Conservation (phyloP, 2,113 vertebrate species). For the Oryzias curvinotus region DNA sequence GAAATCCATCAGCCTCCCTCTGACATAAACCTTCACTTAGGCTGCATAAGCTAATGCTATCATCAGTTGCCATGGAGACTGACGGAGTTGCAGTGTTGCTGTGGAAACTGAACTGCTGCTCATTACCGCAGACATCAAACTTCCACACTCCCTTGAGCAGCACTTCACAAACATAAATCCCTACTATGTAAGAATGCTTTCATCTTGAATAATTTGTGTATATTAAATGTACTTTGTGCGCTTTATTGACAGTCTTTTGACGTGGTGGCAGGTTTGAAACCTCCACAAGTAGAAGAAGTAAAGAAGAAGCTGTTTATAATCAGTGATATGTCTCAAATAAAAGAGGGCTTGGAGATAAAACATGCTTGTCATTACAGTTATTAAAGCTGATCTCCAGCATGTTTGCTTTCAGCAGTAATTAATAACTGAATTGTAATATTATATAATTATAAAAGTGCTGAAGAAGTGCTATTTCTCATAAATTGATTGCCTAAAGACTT, state of each 20-base stretch:
- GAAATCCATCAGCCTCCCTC: conserved; percentile 16
- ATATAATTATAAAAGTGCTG: background rate
- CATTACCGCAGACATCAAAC: conserved; percentile 61
- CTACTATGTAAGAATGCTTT: conserved; percentile 7
- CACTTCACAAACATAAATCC: conserved; percentile 21
- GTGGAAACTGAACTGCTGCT: conserved; percentile 70
- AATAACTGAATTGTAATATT: too few species aligned
- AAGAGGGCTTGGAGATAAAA: too few species aligned
- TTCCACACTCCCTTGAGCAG: conserved; percentile 39
- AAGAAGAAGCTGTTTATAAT: background rate
- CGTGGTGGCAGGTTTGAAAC: background rate
- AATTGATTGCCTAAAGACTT: too few species aligned
- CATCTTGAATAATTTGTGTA: background rate
- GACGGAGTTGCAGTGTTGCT: conserved; percentile 71
- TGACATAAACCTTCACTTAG: conserved; percentile 56
- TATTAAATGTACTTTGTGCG: background rate
- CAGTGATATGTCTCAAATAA: too few species aligned
- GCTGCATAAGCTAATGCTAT: conserved; percentile 68
- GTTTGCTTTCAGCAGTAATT: too few species aligned
- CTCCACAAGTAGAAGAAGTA: background rate
- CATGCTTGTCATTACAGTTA: too few species aligned
- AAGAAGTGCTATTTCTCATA: too few species aligned
- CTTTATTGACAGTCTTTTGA: conserved; percentile 11
- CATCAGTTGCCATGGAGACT: conserved; percentile 76
- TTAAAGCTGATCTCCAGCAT: too few species aligned